Evolutionary conservation across 2,888 invertebrate species (phyloP).

Genomic region (Orchestes rusci): DNA sequence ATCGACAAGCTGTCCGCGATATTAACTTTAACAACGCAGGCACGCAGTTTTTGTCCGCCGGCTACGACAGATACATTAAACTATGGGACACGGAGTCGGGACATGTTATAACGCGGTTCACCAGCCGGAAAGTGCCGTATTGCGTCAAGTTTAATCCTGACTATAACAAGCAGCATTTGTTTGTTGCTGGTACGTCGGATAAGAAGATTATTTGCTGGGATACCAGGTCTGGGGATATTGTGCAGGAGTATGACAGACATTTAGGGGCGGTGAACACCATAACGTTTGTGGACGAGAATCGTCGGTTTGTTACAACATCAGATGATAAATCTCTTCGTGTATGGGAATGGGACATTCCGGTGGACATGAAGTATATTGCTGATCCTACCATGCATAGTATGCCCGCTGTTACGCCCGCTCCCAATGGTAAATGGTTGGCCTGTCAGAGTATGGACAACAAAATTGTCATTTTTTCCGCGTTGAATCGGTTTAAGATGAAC

Average conservation of each 20-base stretch:
- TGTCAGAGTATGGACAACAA: constrained; percentile 99
- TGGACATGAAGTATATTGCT: constrained; percentile 99
- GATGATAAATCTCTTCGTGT: constrained; percentile 98
- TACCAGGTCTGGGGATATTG: constrained; percentile 55
- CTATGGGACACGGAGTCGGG: constrained; percentile 99
- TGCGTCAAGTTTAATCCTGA: constrained; percentile 98
- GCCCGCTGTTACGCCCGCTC: constrained; percentile 91
- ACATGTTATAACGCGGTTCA: constrained; percentile 76
- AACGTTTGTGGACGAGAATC: constrained; percentile 97
- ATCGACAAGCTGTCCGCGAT: constrained; percentile 94
- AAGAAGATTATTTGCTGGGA: constrained; percentile 99
- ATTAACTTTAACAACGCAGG: constrained; percentile 94
- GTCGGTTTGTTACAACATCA: constrained; percentile 96
- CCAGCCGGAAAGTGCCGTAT: constrained; percentile 94
- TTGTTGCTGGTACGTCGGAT: constrained; percentile 97
- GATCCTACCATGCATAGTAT: constrained; percentile 99
- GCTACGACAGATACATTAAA: constrained; percentile 71
- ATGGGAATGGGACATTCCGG: constrained; percentile 99
- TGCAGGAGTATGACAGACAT: constrained; percentile 77
- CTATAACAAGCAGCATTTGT: constrained; percentile 91
- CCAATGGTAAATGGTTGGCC: constrained; percentile 98
- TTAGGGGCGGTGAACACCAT: constrained; percentile 98
- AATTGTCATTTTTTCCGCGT: constrained; percentile 93
- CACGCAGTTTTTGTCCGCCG: constrained; percentile 88
- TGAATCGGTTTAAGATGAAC: constrained; percentile 97